Conservation (phyloP, 35 echinoderm and acorn worm species). For the Chiridota heheva region DNA sequence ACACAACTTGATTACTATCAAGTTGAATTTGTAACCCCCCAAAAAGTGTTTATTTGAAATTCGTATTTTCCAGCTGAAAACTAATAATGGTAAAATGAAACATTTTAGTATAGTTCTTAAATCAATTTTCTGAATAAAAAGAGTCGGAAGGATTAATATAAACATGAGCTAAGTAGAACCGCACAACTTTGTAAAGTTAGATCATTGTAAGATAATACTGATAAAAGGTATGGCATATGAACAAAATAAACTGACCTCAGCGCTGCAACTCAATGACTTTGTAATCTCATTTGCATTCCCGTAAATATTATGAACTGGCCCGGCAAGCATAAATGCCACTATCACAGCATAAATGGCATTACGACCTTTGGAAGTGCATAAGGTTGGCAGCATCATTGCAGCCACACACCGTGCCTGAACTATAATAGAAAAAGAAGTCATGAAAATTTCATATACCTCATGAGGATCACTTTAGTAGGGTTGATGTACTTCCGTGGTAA, state of each 20-base stretch:
- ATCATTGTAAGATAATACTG: too few relatives aligned
- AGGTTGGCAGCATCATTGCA: constrained; percentile 69
- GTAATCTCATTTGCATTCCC: constrained; percentile 71
- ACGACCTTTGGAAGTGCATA: constrained; percentile 87
- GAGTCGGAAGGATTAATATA: too few relatives aligned
- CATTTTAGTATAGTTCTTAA: too few relatives aligned
- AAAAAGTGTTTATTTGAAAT: too few relatives aligned
- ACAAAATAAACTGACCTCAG: constrained; percentile 78
- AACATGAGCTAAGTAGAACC: too few relatives aligned
- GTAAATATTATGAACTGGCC: constrained; percentile 91
- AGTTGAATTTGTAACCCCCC: too few relatives aligned
- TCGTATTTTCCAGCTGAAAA: too few relatives aligned
- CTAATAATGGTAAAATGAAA: too few relatives aligned
- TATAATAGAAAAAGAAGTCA: neutral
- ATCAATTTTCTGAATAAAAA: too few relatives aligned
- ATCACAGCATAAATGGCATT: constrained; percentile 73
- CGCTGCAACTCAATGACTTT: constrained; percentile 80
- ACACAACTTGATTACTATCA: neutral
- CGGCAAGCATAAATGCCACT: constrained; percentile 62
- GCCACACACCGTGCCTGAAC: constrained; percentile 82
- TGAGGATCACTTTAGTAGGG: too few relatives aligned
- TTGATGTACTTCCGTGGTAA: neutral
- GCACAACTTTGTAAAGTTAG: too few relatives aligned
- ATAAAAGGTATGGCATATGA: too few relatives aligned
- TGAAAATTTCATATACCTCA: neutral